A percentile compares a stretch with the other conserved stretches of the same genome.
These are phyloP conservation scores for Alitta virens DNA, from an alignment of 2,888 invertebrate genomes.

Conservation along the genomic window DNA sequence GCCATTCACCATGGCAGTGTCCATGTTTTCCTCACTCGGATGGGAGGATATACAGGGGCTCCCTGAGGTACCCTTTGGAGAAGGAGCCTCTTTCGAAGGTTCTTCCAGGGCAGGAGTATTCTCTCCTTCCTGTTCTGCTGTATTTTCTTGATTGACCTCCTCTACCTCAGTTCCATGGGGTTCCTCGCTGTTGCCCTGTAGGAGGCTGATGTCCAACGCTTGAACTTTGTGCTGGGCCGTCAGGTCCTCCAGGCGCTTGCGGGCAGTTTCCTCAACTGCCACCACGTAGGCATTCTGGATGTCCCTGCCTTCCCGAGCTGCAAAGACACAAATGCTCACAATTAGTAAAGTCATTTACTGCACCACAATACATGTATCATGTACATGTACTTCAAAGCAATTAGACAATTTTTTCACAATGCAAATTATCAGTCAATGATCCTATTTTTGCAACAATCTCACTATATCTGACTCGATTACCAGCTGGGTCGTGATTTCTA, in stretches of 20 bases:
- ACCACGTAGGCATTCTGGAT: slow-evolving; percentile 78
- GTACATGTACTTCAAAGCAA: too few relatives aligned
- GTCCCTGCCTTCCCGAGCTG: slow-evolving; percentile 12
- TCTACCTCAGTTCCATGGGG: not conserved
- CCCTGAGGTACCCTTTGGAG: not conserved
- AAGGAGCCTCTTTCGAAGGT: too few relatives aligned
- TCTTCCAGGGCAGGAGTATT: not conserved
- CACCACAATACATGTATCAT: too few relatives aligned
- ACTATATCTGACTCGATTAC: too few relatives aligned
- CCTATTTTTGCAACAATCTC: too few relatives aligned
- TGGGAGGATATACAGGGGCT: too few relatives aligned
- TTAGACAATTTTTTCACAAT: too few relatives aligned
- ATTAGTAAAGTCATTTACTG: too few relatives aligned
- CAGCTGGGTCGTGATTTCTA: too few relatives aligned
- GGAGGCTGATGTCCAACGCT: slow-evolving; percentile 88
- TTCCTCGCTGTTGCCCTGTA: slow-evolving; percentile 46
- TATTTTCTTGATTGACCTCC: not conserved
- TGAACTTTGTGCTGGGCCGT: slow-evolving; percentile 89
- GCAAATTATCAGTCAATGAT: too few relatives aligned
- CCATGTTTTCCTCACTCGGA: not conserved
- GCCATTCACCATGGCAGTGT: not conserved
- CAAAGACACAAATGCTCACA: not conserved
- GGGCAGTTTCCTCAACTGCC: slow-evolving; percentile 90
- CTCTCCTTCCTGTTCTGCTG: not conserved
- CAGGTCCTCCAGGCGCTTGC: slow-evolving; percentile 86